Conservation (phyloP, 2,113 vertebrate genomes). For the Colaptes auratus region DNA sequence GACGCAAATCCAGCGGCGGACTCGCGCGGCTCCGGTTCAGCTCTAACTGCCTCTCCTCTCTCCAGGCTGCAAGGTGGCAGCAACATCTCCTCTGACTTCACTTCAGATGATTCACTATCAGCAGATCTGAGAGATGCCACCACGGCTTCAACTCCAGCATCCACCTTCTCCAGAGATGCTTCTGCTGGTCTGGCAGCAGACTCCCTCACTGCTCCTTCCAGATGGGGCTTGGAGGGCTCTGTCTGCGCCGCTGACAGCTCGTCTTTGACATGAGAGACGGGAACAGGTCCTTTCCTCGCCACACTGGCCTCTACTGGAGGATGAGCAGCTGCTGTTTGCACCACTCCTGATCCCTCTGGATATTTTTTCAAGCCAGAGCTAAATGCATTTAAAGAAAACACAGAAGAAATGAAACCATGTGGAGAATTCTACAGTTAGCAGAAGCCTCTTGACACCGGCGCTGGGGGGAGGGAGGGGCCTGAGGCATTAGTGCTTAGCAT, state of each 20-base stretch:
- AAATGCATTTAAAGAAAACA: conserved; percentile 73
- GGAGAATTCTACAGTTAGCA: conserved; percentile 68
- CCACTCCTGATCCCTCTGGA: conserved; percentile 72
- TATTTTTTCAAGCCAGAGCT: conserved; percentile 74
- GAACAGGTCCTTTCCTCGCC: conserved; percentile 46
- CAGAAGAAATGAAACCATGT: conserved; percentile 75
- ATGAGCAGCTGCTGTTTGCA: conserved; percentile 62
- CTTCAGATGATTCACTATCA: background rate
- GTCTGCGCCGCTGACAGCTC: background rate
- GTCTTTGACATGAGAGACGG: background rate
- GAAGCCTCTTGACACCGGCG: conserved; percentile 15
- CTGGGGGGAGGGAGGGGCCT: background rate
- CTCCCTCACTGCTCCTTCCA: background rate
- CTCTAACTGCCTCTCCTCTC: background rate
- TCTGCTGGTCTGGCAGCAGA: background rate
- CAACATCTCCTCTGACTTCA: background rate
- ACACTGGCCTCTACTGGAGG: conserved; percentile 67
- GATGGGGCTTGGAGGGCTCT: background rate
- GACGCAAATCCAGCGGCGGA: background rate
- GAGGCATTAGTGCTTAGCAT: conserved; percentile 22
- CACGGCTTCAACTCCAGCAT: background rate
- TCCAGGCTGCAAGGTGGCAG: background rate
- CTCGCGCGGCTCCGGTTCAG: background rate
- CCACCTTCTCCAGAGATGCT: background rate
- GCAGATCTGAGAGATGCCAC: background rate